Evolutionary conservation across 2,888 invertebrate species (phyloP).

Genomic region (Drosophila prolongata): DNA sequence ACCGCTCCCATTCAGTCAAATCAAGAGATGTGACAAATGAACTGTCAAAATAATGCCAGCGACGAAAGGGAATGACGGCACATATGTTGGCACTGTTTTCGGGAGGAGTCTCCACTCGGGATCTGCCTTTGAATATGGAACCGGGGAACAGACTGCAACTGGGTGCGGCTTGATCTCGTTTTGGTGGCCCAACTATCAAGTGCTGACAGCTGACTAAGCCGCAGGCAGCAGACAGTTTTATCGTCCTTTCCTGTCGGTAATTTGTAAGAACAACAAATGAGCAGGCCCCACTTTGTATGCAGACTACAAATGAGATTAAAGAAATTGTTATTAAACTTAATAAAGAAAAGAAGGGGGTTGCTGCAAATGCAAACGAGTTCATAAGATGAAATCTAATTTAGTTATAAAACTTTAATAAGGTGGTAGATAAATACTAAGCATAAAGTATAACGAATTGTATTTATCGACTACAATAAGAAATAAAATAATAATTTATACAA

Average conservation of each 20-base stretch:
- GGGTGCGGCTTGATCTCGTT: conserved; percentile 57
- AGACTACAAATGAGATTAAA: neutral
- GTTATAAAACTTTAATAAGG: no score
- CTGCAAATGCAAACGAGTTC: no score
- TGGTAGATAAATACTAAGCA: no score
- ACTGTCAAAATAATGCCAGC: conserved; percentile 77
- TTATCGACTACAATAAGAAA: no score
- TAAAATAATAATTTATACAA: no score
- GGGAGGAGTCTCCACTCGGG: conserved; percentile 12
- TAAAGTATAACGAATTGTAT: no score
- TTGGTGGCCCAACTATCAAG: conserved; percentile 48
- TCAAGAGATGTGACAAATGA: conserved; percentile 74
- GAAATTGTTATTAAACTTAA: no score
- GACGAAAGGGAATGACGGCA: conserved; percentile 65
- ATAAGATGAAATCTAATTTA: no score
- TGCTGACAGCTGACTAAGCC: conserved; percentile 72
- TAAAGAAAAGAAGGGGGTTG: no score
- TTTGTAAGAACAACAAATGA: conserved; percentile 46
- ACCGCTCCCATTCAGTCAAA: conserved; percentile 57
- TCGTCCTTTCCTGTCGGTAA: conserved; percentile 34
- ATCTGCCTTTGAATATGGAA: conserved; percentile 2
- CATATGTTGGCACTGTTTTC: conserved; percentile 45
- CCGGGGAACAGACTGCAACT: conserved; percentile 19
- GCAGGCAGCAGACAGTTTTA: conserved; percentile 62
- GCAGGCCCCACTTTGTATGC: neutral